Evolutionary conservation across 92 coral and sea anemone species (phyloP).

Genomic region (Palythoa grandis): DNA sequence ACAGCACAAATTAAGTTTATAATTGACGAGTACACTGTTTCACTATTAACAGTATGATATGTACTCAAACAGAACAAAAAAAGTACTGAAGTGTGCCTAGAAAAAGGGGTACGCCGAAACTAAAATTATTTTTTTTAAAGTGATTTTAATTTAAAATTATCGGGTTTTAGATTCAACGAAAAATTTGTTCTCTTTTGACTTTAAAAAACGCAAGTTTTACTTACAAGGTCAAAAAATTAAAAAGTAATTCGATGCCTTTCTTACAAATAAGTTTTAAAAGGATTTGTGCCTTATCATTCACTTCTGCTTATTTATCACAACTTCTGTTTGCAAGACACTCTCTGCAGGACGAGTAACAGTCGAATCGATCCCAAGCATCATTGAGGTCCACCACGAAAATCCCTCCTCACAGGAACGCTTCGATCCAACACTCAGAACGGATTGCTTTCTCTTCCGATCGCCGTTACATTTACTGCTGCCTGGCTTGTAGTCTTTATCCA

Average conservation of each 20-base stretch:
- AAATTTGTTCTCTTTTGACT: neutral
- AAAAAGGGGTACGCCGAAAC: no score
- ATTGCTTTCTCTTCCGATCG: slow-evolving; percentile 74
- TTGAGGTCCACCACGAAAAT: slow-evolving; percentile 89
- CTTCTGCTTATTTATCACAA: slow-evolving; percentile 4
- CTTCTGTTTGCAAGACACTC: neutral
- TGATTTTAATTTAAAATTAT: neutral
- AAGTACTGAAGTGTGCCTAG: no score
- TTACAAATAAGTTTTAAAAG: neutral
- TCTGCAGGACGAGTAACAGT: slow-evolving; percentile 20
- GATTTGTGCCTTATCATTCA: neutral
- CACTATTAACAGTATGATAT: no score
- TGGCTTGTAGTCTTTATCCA: slow-evolving; percentile 37
- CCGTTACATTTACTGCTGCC: neutral
- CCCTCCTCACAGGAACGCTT: slow-evolving; percentile 78
- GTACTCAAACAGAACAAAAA: no score
- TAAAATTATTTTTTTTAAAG: neutral
- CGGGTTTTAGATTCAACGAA: neutral
- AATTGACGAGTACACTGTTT: no score
- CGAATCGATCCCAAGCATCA: slow-evolving; percentile 70
- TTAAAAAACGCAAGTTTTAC: neutral
- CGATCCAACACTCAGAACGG: slow-evolving; percentile 34
- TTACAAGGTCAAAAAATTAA: neutral
- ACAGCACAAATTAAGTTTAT: no score
- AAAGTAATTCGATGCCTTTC: neutral